Conservation (phyloP, 1,140 invertebrate genomes). For the Nomia melanderi region DNA sequence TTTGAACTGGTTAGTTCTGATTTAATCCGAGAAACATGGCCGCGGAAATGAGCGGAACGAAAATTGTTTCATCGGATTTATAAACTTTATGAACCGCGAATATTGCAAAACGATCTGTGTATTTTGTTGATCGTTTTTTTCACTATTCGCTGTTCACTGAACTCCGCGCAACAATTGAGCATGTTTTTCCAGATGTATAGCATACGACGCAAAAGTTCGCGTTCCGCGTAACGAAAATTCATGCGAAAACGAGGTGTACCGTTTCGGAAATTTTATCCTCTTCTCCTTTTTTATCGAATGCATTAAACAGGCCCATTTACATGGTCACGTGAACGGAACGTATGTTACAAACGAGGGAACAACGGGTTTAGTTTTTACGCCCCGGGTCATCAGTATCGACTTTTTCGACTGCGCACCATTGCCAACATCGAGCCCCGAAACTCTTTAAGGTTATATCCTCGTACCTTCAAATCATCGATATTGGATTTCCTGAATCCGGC, state of each 20-base stretch:
- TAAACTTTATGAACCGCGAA: too few relatives aligned
- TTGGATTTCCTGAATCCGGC: background rate
- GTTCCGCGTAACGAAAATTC: constrained; percentile 21
- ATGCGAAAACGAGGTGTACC: constrained; percentile 26
- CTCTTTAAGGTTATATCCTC: background rate
- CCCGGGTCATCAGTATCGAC: constrained; percentile 1
- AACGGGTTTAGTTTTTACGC: constrained; percentile 2
- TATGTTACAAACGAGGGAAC: constrained; percentile 1
- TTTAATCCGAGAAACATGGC: too few relatives aligned
- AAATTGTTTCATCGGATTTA: too few relatives aligned
- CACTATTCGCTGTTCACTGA: constrained; percentile 1
- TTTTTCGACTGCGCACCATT: background rate
- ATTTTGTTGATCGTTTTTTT: background rate
- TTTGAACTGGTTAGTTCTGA: too few relatives aligned
- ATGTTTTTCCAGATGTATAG: background rate
- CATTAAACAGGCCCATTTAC: constrained; percentile 32
- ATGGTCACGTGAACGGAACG: constrained; percentile 9
- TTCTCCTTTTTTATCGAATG: constrained; percentile 7
- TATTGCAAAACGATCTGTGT: too few relatives aligned
- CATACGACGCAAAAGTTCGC: background rate
- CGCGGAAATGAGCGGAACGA: too few relatives aligned
- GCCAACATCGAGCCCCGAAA: background rate
- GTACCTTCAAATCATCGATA: background rate
- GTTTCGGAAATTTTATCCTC: constrained; percentile 41
- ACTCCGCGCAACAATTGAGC: background rate